Percentiles rank a stretch among this genome's conserved stretches.
Conservation (phyloP, 2,888 invertebrate species). For the Drepanosiphum platanoidis region DNA sequence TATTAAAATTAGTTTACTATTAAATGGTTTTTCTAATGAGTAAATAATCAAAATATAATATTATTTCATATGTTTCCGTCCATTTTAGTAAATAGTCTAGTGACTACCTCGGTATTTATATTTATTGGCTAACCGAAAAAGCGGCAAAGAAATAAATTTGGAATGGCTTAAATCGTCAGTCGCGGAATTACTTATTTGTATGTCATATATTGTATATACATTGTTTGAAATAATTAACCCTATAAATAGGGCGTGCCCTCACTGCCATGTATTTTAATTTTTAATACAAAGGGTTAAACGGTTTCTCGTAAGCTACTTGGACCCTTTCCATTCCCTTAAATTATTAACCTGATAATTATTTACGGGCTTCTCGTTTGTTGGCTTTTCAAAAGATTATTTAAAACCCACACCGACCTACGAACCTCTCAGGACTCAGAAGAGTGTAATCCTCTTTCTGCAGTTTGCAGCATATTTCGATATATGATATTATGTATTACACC, state of each 20-base stretch:
- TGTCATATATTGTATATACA: constrained; percentile 33
- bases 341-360: constrained; percentile 62
- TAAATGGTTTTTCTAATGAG: no score
- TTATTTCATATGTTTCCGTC: background rate
- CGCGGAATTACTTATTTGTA: constrained; percentile 5
- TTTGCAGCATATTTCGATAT: background rate
- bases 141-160: background rate
- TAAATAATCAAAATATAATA: no score
- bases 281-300: constrained; percentile 62
- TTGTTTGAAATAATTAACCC: constrained; percentile 50
- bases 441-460: constrained; percentile 46
- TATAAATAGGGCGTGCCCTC: constrained; percentile 12
- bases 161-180: constrained; percentile 1
- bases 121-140: background rate
- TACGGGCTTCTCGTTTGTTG: constrained; percentile 48
- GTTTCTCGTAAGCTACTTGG: constrained; percentile 55
- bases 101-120: background rate
- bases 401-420: constrained; percentile 37
- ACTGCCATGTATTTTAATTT: constrained; percentile 41
- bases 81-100: no score
- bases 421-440: constrained; percentile 40
- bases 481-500: background rate
- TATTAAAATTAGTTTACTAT: no score
- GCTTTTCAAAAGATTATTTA: constrained; percentile 61
- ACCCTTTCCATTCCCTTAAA: constrained; percentile 58